Evolutionary conservation across 1,140 invertebrate genomes (phyloP), one percentile per base, ranked within the genome.

Genomic region (Drosophila erecta): DNA sequence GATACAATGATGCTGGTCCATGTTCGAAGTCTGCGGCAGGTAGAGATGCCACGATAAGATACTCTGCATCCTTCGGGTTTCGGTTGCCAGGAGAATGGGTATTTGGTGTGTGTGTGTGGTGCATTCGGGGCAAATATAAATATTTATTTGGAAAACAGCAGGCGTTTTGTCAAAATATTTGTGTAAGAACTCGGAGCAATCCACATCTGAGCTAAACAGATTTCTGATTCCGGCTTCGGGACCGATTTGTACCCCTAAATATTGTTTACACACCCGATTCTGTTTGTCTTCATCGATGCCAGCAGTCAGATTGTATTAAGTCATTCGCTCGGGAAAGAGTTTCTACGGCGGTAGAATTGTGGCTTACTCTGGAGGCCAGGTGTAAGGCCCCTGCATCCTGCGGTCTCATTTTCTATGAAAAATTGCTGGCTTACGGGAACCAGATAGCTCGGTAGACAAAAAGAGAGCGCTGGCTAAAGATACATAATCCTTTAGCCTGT

Each of bases 151-250:
- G 84, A 89, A 76, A 89, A 84, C 84, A 89, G 84, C 84, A 84
- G 85, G 84, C 84, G 85, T 90, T 89, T 89, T 89, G 84, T 89
- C 84, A 89, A 89, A 89, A 89, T 80, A 89, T 89, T 89, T 89
- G 84, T 89, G 84, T 74, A 87, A 76, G 76, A 57, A 53, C 35
- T 44, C 58, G 67, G 57, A 75, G 50, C 51, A 54, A 74, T 72
- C 43, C 38, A 56, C 55, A 64, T 56, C 59, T 35, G 41, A 54
- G 43, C 33, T 40, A 44, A 60, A 74, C 57, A 60, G 46, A 69
- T 83, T 71, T 83, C 70, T 76, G 76, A 67, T 79, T 79, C 70
- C 58, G 43, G 49, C 14, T 58, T 58, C 43, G 75, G 65, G 81
- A 72, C 30, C 81, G 72, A 85, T 71, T 80, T 73, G 67, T 49